Percentiles rank a stretch among this genome's conserved stretches.
phyloP scores from a whole-genome alignment of 2,888 invertebrate genomes.

The Aelia acuminata region DNA sequence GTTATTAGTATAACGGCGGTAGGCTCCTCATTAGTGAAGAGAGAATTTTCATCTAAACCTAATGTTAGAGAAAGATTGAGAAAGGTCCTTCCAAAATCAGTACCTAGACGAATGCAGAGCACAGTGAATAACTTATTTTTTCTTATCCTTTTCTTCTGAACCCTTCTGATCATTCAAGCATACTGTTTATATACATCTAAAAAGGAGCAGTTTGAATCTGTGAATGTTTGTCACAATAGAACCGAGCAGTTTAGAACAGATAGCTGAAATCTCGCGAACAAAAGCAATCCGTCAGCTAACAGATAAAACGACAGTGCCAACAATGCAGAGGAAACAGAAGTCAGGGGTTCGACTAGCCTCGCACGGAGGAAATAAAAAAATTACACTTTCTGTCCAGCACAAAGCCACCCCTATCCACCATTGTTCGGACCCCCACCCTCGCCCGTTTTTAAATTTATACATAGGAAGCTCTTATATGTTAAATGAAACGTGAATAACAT shows the following conservation, averaged over 20 bases:
- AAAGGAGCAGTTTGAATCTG: background rate
- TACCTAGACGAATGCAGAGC: too few relatives aligned
- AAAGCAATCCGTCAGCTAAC: conserved; percentile 3
- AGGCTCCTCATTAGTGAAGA: too few relatives aligned
- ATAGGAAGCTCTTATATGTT: conserved; percentile 62
- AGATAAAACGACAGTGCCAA: conserved; percentile 17
- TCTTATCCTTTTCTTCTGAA: background rate
- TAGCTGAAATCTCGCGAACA: background rate
- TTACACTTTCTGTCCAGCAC: conserved; percentile 14
- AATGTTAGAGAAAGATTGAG: too few relatives aligned
- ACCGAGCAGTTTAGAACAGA: background rate
- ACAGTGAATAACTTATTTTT: too few relatives aligned
- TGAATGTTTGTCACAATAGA: background rate
- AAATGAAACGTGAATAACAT: conserved; percentile 63
- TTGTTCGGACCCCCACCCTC: conserved; percentile 30
- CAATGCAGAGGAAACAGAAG: conserved; percentile 13
- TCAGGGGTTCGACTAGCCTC: conserved; percentile 31
- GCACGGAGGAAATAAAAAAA: conserved; percentile 10
- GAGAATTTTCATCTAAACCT: too few relatives aligned
- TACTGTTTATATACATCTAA: too few relatives aligned
- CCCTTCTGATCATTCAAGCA: background rate
- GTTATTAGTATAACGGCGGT: too few relatives aligned
- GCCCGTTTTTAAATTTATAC: conserved; percentile 56
- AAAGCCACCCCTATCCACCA: conserved; percentile 52
- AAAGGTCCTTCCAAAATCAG: too few relatives aligned